phyloP scores from a whole-genome alignment of 2,113 vertebrate genomes.

The Syngnathus floridae region DNA sequence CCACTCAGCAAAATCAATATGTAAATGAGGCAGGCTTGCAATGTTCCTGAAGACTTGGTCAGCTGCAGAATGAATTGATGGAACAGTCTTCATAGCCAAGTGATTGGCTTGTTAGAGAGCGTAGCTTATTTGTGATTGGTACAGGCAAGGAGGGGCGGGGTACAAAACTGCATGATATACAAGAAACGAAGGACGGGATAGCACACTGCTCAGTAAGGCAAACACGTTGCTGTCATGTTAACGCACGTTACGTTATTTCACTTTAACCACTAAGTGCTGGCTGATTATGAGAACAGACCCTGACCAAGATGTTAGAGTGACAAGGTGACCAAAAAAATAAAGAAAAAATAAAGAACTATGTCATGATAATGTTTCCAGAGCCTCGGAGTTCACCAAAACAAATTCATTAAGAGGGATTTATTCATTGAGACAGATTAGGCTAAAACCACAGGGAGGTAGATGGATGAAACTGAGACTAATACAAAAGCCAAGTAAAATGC shows the following conservation, averaged over 20 bases:
- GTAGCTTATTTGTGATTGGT: conserved; percentile 22
- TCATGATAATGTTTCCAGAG: neutral
- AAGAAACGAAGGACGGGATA: conserved; percentile 8
- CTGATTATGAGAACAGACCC: neutral
- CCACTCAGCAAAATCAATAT: conserved; percentile 59
- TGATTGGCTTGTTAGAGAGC: conserved; percentile 53
- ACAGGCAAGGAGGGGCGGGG: conserved; percentile 44
- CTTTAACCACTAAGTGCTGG: neutral
- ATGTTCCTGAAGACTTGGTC: conserved; percentile 61
- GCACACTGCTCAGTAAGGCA: conserved; percentile 34
- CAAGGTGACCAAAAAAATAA: neutral
- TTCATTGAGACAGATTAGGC: conserved; percentile 46
- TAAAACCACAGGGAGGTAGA: conserved; percentile 34
- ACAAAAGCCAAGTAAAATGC: conserved; percentile 16
- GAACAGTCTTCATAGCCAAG: conserved; percentile 53
- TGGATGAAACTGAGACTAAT: conserved; percentile 23
- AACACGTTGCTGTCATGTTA: conserved; percentile 54
- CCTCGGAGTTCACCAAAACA: conserved; percentile 13
- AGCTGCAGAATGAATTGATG: conserved; percentile 61
- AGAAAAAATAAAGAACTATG: neutral
- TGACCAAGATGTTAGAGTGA: neutral
- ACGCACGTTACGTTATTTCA: conserved; percentile 8
- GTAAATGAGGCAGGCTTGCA: conserved; percentile 60
- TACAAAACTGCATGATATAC: conserved; percentile 37
- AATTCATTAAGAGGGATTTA: conserved; percentile 30